phyloP scores from a whole-genome alignment of 2,797 vertebrate genomes.

The Remorina albescens region DNA sequence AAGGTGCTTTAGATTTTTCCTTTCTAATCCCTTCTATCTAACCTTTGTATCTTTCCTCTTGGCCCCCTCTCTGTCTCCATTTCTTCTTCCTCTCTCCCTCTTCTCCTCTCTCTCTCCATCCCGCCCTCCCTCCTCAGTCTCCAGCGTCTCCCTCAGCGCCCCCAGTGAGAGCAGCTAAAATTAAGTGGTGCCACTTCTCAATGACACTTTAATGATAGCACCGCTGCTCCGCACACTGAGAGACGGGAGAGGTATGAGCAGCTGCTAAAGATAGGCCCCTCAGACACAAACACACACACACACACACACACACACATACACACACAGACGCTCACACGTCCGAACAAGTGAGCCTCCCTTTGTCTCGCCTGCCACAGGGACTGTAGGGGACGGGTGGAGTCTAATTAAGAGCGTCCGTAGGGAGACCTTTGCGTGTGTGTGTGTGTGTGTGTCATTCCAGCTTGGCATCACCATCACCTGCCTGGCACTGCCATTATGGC shows the following conservation, averaged over 20 bases:
- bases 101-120: constrained; percentile 19
- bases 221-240: constrained; percentile 91
- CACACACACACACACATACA: constrained; percentile 70
- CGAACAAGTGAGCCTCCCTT: constrained; percentile 88
- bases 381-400: constrained; percentile 86
- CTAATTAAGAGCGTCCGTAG: constrained; percentile 89
- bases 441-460: constrained; percentile 78
- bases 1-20: constrained; percentile 24
- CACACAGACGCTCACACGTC: constrained; percentile 74
- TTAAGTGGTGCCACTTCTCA: constrained; percentile 99
- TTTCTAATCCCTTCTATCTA: constrained; percentile 59
- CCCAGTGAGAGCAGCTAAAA: constrained; percentile 97
- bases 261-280: constrained; percentile 92
- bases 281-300: constrained; percentile 74
- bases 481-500: constrained; percentile 83
- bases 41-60: constrained; percentile 57
- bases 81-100: constrained; percentile 27
- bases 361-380: constrained; percentile 89
- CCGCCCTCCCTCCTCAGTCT: constrained; percentile 66
- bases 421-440: constrained; percentile 74
- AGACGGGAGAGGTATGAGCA: constrained; percentile 93
- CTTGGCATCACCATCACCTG: constrained; percentile 87
- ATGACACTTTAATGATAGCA: constrained; percentile 99
- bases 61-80: constrained; percentile 55
- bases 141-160: constrained; percentile 89